Percentiles rank a stretch among this genome's conserved stretches.
phyloP scores from a whole-genome alignment of 2,888 invertebrate genomes.

The Muschampia plurimacula region DNA sequence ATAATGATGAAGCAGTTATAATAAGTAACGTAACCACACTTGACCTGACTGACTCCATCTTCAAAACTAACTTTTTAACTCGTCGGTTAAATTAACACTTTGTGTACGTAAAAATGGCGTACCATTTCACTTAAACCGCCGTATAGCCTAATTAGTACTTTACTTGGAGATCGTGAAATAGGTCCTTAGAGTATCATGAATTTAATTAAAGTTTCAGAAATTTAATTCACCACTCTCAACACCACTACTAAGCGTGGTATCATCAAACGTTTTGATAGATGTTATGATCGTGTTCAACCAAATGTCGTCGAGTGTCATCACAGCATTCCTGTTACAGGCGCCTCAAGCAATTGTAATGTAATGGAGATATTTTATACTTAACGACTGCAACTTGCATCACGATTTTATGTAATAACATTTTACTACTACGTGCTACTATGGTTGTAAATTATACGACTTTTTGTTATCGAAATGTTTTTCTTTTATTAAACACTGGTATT shows the following conservation, averaged over 20 bases:
- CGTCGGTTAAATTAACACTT: no score
- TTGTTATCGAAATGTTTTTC: no score
- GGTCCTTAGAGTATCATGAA: not conserved
- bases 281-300: slow-evolving; percentile 30
- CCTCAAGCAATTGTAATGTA: slow-evolving; percentile 39
- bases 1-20: no score
- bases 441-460: no score
- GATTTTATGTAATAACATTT: not conserved
- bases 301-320: slow-evolving; percentile 28
- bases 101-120: no score
- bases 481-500: no score
- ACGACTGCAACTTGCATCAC: slow-evolving; percentile 21
- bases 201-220: not conserved
- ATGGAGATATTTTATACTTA: slow-evolving; percentile 3
- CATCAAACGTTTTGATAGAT: slow-evolving; percentile 36
- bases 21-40: no score
- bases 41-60: no score
- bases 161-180: no score
- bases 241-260: slow-evolving; percentile 2
- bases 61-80: no score
- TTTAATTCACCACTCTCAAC: not conserved
- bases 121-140: no score
- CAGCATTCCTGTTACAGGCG: slow-evolving; percentile 38
- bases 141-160: no score
- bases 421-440: not conserved